These are phyloP conservation scores for Heptranchias perlo DNA, from an alignment of 2,113 vertebrate species.

Conservation along the genomic window DNA sequence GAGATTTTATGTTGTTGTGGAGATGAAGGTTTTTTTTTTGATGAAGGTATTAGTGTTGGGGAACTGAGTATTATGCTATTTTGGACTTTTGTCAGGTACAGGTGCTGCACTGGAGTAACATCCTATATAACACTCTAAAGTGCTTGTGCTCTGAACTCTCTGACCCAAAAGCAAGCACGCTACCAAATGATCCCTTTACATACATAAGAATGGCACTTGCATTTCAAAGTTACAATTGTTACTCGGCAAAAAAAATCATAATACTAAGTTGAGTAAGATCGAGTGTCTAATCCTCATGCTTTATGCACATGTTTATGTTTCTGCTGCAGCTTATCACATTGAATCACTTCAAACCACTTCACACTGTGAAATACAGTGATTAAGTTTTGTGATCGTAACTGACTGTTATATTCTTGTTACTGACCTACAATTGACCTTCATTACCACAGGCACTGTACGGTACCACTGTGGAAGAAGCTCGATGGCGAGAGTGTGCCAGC, in stretches of 20 bases:
- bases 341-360: neutral
- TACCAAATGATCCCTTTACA: neutral
- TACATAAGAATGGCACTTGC: neutral
- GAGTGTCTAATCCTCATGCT: neutral
- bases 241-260: neutral
- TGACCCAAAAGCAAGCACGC: neutral
- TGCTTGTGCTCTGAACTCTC: neutral
- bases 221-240: neutral
- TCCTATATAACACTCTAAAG: neutral
- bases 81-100: neutral
- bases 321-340: neutral
- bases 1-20: neutral
- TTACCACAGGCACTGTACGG: conserved; percentile 73
- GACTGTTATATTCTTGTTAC: neutral
- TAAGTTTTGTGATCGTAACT: neutral
- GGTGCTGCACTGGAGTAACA: neutral
- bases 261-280: neutral
- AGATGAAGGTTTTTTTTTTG: too few species aligned
- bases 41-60: neutral
- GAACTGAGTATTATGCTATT: neutral
- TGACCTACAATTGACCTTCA: neutral
- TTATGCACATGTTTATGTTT: neutral
- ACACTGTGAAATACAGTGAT: neutral
- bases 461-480: conserved; percentile 79
- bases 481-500: conserved; percentile 88